A percentile compares a stretch with the other conserved stretches of the same genome.
phyloP scores from a whole-genome alignment of 2,113 vertebrate genomes.

The Seriola aureovittata region DNA sequence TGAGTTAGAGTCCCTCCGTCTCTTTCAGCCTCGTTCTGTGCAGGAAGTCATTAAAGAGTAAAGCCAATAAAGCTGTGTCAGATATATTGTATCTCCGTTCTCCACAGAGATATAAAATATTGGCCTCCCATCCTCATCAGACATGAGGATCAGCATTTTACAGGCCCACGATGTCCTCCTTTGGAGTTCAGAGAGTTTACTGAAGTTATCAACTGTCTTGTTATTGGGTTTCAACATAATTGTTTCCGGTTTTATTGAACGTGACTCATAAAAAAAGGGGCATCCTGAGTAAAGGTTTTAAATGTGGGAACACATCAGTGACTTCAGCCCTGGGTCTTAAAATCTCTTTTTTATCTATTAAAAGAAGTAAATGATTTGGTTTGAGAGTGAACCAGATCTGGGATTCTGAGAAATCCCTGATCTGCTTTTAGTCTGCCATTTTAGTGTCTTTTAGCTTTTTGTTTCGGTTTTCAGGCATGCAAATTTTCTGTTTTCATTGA shows the following conservation, averaged over 20 bases:
- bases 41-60: slow-evolving; percentile 82
- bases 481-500: neutral
- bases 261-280: slow-evolving; percentile 35
- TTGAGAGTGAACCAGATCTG: neutral
- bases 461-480: neutral
- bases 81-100: slow-evolving; percentile 74
- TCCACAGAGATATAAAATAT: slow-evolving; percentile 70
- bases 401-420: neutral
- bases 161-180: slow-evolving; percentile 66
- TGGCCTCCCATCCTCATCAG: slow-evolving; percentile 68
- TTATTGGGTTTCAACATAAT: slow-evolving; percentile 62
- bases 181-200: slow-evolving; percentile 73
- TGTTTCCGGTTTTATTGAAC: slow-evolving; percentile 67
- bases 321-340: neutral
- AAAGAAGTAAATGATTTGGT: slow-evolving; percentile 1
- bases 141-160: slow-evolving; percentile 69
- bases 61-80: slow-evolving; percentile 81
- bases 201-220: slow-evolving; percentile 54
- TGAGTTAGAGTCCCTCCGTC: slow-evolving; percentile 58
- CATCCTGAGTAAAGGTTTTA: slow-evolving; percentile 32
- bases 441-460: neutral
- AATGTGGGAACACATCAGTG: slow-evolving; percentile 4
- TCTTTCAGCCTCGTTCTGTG: slow-evolving; percentile 45
- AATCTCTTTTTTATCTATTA: neutral
- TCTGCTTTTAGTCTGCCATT: neutral